phyloP scores from a whole-genome alignment of 1,140 invertebrate genomes.

The Archivesica marissinica region DNA sequence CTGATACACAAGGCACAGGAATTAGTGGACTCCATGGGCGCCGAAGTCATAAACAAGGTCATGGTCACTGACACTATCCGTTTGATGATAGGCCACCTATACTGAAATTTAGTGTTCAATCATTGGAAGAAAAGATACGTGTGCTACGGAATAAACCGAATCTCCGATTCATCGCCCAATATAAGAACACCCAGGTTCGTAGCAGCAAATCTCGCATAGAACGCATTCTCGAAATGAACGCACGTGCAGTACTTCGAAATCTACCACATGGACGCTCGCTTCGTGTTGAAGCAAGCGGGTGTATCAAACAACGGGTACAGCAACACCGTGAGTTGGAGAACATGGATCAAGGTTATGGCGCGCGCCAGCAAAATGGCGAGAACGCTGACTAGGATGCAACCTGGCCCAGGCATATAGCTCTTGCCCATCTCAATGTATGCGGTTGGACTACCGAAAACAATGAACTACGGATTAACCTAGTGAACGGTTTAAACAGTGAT shows the following conservation, averaged over 20 bases:
- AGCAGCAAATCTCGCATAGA: slow-evolving; percentile 38
- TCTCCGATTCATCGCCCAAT: not conserved
- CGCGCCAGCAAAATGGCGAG: not conserved
- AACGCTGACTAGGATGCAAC: slow-evolving; percentile 22
- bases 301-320: slow-evolving; percentile 29
- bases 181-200: slow-evolving; percentile 20
- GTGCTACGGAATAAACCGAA: slow-evolving; percentile 25
- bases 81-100: not conserved
- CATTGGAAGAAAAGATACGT: slow-evolving; percentile 10
- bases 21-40: not conserved
- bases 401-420: slow-evolving; percentile 30
- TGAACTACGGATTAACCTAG: slow-evolving; percentile 31
- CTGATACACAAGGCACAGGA: not conserved
- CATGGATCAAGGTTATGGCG: too few relatives aligned
- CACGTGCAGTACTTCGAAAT: slow-evolving; percentile 11
- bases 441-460: slow-evolving; percentile 50
- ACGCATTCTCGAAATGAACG: slow-evolving; percentile 44
- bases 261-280: slow-evolving; percentile 49
- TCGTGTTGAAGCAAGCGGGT: slow-evolving; percentile 31
- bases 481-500: slow-evolving; percentile 34
- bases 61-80: not conserved
- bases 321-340: too few relatives aligned
- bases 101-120: slow-evolving; percentile 25
- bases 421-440: slow-evolving; percentile 49
- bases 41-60: not conserved